Conservation (phyloP, 2,797 vertebrate species). For the Diglossa cyanea region DNA sequence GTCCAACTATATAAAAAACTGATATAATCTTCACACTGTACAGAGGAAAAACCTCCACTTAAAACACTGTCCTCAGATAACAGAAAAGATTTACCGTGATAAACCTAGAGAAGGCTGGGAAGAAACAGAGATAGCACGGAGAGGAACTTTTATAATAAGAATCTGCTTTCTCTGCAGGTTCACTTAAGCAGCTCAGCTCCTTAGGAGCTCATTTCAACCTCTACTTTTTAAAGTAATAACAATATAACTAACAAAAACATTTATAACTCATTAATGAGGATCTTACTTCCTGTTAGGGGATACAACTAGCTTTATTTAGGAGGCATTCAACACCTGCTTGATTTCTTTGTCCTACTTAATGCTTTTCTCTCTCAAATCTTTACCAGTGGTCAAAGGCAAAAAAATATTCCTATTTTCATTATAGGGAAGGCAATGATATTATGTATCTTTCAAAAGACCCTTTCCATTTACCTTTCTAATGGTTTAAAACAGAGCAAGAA, state of each 20-base stretch:
- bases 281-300: background rate
- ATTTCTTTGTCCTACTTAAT: background rate
- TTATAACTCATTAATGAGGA: background rate
- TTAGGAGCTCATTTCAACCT: background rate
- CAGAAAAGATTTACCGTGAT: background rate
- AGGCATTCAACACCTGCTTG: background rate
- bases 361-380: background rate
- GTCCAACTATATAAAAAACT: background rate
- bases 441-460: background rate
- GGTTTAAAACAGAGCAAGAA: background rate
- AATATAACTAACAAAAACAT: background rate
- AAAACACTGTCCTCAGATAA: background rate
- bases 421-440: background rate
- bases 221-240: background rate
- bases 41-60: background rate
- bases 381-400: background rate
- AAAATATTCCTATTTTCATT: background rate
- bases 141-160: background rate
- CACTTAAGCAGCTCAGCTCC: background rate
- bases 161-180: background rate
- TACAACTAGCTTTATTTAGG: background rate
- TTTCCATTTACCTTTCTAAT: background rate
- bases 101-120: background rate
- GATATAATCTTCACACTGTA: background rate
- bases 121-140: background rate